Conservation (phyloP, 2,113 vertebrate genomes). For the Anolis sagrei region DNA sequence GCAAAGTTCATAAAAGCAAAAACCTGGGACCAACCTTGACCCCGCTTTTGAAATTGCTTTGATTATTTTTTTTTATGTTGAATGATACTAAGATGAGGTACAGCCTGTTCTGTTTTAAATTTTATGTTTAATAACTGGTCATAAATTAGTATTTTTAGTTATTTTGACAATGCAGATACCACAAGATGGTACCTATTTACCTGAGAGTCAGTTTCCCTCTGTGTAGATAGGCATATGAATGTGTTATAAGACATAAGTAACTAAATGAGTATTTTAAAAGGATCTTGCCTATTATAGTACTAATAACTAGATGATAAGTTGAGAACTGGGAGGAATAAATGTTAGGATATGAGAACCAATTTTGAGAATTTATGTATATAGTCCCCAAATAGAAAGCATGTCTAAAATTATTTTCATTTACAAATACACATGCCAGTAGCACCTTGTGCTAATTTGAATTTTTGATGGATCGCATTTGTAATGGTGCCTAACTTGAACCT, state of each 20-base stretch:
- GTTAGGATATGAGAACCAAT: slow-evolving; percentile 43
- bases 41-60: not conserved
- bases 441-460: slow-evolving; percentile 52
- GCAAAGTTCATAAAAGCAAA: not conserved
- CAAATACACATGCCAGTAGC: slow-evolving; percentile 53
- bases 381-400: slow-evolving; percentile 50
- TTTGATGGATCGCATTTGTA: slow-evolving; percentile 52
- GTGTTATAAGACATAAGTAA: not conserved
- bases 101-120: no score
- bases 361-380: slow-evolving; percentile 55
- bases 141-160: no score
- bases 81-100: not conserved
- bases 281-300: not conserved
- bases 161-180: no score
- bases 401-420: slow-evolving; percentile 54
- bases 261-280: not conserved
- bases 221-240: no score
- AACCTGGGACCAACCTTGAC: not conserved
- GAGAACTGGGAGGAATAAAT: not conserved
- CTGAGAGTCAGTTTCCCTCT: not conserved
- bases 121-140: no score
- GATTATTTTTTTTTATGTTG: not conserved
- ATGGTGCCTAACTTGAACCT: slow-evolving; percentile 61
- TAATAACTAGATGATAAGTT: not conserved
- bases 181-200: no score